These are phyloP conservation scores for Taurulus bubalis DNA, from an alignment of 2,113 vertebrate genomes.

Conservation along the genomic window DNA sequence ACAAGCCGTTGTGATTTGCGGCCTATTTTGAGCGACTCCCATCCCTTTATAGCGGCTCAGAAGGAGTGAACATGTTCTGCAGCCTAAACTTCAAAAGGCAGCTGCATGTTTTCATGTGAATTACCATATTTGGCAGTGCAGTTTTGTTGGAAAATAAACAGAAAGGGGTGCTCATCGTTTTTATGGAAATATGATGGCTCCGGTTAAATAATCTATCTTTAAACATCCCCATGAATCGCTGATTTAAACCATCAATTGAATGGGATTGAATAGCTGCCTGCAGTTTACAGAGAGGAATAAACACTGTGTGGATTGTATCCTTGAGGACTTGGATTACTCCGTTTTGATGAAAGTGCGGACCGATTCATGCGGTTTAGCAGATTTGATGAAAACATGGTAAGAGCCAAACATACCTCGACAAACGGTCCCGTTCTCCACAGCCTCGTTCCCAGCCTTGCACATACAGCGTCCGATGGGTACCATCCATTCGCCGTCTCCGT, in stretches of 20 bases:
- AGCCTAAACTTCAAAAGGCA: constrained; percentile 21
- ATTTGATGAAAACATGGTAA: constrained; percentile 36
- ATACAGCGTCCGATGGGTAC: constrained; percentile 98
- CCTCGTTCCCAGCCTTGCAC: constrained; percentile 95
- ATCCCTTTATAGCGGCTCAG: constrained; percentile 16
- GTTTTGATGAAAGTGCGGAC: constrained; percentile 5
- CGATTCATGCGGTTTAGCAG: constrained; percentile 42
- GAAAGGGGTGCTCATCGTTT: neutral
- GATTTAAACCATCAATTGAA: constrained; percentile 25
- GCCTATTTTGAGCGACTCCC: constrained; percentile 14
- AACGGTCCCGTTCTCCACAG: constrained; percentile 92
- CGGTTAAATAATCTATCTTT: constrained; percentile 15
- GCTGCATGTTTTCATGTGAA: constrained; percentile 24
- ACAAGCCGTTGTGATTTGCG: constrained; percentile 29
- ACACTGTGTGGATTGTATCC: neutral
- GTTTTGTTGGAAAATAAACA: constrained; percentile 16
- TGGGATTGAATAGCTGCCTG: constrained; percentile 8
- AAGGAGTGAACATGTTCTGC: constrained; percentile 23
- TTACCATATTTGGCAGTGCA: constrained; percentile 7
- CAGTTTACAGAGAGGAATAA: constrained; percentile 4
- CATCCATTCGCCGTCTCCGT: constrained; percentile 97
- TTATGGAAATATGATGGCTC: constrained; percentile 35
- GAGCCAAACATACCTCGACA: constrained; percentile 89
- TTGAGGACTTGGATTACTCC: constrained; percentile 24
- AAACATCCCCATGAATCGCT: constrained; percentile 9